Conservation (phyloP, 1,140 invertebrate species). For the Drosophila kepulauana region DNA sequence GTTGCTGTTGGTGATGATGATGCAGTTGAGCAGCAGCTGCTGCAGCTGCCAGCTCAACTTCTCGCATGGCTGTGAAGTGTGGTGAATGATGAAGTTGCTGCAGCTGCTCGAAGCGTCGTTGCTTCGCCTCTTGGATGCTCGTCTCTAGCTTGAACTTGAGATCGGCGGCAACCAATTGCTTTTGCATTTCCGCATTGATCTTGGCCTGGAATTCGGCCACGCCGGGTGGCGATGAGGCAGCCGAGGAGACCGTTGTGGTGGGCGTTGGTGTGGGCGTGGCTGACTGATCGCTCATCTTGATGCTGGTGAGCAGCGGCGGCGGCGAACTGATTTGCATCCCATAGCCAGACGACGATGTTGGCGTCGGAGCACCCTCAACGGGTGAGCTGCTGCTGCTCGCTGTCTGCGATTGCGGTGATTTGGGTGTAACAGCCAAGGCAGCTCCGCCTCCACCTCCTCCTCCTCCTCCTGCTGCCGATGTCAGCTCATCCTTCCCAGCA, state of each 20-base stretch:
- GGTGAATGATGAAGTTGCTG: constrained; percentile 84
- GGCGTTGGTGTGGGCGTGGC: constrained; percentile 52
- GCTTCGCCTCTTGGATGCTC: constrained; percentile 73
- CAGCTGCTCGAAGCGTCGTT: constrained; percentile 80
- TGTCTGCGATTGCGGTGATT: constrained; percentile 66
- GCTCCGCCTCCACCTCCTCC: background rate
- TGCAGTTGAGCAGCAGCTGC: constrained; percentile 75
- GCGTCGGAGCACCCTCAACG: constrained; percentile 24
- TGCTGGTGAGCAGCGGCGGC: constrained; percentile 68
- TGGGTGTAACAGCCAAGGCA: constrained; percentile 41
- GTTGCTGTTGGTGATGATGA: constrained; percentile 77
- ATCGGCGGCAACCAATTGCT: constrained; percentile 80
- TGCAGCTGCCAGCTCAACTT: constrained; percentile 69
- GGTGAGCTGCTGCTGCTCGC: constrained; percentile 61
- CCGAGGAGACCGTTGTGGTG: constrained; percentile 58
- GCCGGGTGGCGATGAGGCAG: constrained; percentile 68
- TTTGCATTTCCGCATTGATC: constrained; percentile 84
- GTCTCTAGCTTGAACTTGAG: constrained; percentile 80
- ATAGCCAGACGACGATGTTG: constrained; percentile 29
- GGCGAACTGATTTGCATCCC: constrained; percentile 76
- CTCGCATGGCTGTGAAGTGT: constrained; percentile 73
- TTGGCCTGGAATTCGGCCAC: constrained; percentile 78
- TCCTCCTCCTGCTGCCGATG: constrained; percentile 22
- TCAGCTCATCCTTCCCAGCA: constrained; percentile 63
- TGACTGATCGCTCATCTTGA: constrained; percentile 67